Conservation (phyloP, 2,888 invertebrate genomes). For the Junonia oenone region DNA sequence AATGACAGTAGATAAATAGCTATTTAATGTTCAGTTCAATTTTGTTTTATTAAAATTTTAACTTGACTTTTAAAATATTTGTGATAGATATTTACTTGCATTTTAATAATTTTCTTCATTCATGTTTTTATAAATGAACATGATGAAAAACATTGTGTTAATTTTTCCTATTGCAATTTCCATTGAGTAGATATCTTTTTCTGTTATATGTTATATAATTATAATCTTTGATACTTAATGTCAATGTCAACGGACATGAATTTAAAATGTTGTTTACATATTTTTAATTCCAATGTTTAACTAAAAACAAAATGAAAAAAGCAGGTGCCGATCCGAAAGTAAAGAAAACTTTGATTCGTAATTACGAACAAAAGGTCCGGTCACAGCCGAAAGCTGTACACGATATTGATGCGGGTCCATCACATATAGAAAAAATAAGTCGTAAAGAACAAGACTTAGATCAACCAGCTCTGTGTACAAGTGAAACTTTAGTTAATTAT, state of each 20-base stretch:
- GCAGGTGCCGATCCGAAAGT: constrained; percentile 54
- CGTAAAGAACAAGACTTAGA: constrained; percentile 44
- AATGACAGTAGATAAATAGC: too few relatives aligned
- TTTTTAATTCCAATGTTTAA: not conserved
- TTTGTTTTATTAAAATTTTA: too few relatives aligned
- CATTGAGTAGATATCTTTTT: too few relatives aligned
- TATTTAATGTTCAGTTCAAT: too few relatives aligned
- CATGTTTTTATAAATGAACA: too few relatives aligned
- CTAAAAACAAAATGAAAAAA: constrained; percentile 48
- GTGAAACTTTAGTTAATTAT: constrained; percentile 57
- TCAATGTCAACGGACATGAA: not conserved
- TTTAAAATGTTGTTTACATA: not conserved
- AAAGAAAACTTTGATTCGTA: constrained; percentile 61
- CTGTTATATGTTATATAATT: too few relatives aligned
- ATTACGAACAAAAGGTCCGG: constrained; percentile 50
- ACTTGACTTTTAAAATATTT: too few relatives aligned
- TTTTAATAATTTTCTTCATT: too few relatives aligned
- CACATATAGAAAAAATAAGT: constrained; percentile 29
- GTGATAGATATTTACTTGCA: too few relatives aligned
- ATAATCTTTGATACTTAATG: not conserved
- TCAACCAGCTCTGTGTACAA: constrained; percentile 60
- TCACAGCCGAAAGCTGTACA: constrained; percentile 38
- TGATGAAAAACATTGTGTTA: too few relatives aligned
- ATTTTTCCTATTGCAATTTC: too few relatives aligned
- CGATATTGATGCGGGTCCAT: constrained; percentile 42